Evolutionary conservation across 2,113 vertebrate species (phyloP).

Genomic region (Pluvialis apricaria): DNA sequence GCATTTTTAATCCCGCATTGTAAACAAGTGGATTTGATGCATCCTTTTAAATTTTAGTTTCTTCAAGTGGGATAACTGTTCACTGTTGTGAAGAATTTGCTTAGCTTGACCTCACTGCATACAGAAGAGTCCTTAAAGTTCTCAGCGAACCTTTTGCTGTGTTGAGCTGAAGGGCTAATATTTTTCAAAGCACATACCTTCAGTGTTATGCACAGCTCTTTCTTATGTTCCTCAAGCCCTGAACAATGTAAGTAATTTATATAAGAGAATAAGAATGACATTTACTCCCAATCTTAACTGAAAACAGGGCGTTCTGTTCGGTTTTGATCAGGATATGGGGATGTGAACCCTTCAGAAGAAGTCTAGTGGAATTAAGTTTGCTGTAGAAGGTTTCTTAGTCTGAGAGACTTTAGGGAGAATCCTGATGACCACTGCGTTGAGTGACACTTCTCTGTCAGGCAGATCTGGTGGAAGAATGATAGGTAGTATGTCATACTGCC

Average conservation of each 20-base stretch:
- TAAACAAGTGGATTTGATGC: neutral
- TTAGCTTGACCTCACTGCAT: neutral
- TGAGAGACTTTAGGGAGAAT: neutral
- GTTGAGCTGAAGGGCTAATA: neutral
- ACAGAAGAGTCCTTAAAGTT: neutral
- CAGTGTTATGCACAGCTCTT: neutral
- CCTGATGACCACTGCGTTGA: neutral
- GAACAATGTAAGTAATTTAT: neutral
- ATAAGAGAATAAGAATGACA: neutral
- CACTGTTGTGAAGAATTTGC: neutral
- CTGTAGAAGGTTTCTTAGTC: neutral
- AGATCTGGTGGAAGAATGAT: neutral
- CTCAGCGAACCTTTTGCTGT: neutral
- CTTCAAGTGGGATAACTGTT: neutral
- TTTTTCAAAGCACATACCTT: neutral
- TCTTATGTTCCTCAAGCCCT: neutral
- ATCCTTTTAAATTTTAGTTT: neutral
- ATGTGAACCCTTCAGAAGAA: neutral
- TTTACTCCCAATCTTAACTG: neutral
- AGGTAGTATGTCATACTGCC: neutral
- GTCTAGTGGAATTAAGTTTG: neutral
- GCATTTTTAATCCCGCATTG: neutral
- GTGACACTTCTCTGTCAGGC: neutral
- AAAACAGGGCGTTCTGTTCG: neutral
- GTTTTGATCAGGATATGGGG: neutral